Evolutionary conservation across 2,113 vertebrate genomes (phyloP), one percentile per base, ranked within the genome.

Genomic region (Corythaeola cristata): DNA sequence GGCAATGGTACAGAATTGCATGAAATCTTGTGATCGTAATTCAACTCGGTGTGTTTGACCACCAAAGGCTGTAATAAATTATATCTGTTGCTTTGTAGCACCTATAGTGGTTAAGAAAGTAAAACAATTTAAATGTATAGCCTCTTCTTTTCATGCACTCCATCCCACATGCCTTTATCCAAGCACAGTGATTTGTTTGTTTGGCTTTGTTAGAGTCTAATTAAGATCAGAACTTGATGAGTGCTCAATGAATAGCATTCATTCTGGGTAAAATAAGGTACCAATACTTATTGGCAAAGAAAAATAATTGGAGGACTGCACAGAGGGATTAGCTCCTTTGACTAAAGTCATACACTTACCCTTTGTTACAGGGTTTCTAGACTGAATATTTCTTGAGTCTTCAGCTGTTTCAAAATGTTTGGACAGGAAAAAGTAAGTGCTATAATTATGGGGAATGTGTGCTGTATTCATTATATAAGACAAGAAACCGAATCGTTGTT

Each of bases 141-240:
- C 69, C 47, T 92, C 73, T 93, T 92, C 80, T 91, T 97, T 94
- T 95, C 77, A 87, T 2, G 14, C 9, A 47, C 86, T 94, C 60
- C 56, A 89, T 64, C 53, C 89, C 71, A 89, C 86, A 82, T 77
- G 76, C 58, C 41, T 93, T 92, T 91, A 93, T 83, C 79, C 45
- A 93, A 95, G 81, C 73, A 90, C 30, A 94, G 94, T 72, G 77
- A 93, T 93, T 93, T 93, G 88, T 96, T 97, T 96, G 91, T 94
- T 91, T 95, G 91, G 85, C 89, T 97, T 96, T 97, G 82, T 94
- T 88, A 74, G 79, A 89, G 69, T 88, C 82, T 97, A 94, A 96
- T 95, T 90, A 95, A 95, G 78, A 88, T 49, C 90, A 93, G 80
- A 93, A 94, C 60, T 95, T 96, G 91, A 93, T 92, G 92, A 96